A percentile compares a stretch with the other conserved stretches of the same genome.
phyloP scores from a whole-genome alignment of 2,888 invertebrate genomes.

The Incurvaria masculella region DNA sequence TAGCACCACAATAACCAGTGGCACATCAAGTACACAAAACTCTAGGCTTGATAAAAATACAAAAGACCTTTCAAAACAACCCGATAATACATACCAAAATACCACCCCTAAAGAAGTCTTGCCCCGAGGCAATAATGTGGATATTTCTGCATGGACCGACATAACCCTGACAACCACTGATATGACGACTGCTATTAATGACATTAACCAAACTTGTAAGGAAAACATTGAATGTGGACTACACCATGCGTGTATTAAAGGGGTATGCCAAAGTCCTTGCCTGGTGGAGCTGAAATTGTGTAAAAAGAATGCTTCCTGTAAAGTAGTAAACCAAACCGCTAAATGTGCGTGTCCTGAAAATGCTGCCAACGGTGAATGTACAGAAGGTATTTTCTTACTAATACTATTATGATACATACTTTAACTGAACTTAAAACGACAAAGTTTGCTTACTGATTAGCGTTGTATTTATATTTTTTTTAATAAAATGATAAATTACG shows the following conservation, averaged over 20 bases:
- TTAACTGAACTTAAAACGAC: too few species aligned
- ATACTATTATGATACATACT: too few species aligned
- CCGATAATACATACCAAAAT: neutral
- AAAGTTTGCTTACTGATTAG: conserved; percentile 1
- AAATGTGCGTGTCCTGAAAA: conserved; percentile 61
- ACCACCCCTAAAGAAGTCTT: conserved; percentile 29
- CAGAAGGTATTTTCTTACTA: conserved; percentile 54
- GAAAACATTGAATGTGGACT: conserved; percentile 61
- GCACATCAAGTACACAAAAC: neutral
- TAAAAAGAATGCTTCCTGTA: conserved; percentile 60
- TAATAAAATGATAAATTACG: conserved; percentile 4
- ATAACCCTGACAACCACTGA: conserved; percentile 30
- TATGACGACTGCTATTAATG: conserved; percentile 37
- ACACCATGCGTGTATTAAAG: conserved; percentile 61
- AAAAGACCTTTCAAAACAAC: neutral
- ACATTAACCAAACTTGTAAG: conserved; percentile 51
- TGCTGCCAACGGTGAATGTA: conserved; percentile 58
- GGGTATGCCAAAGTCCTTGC: conserved; percentile 65
- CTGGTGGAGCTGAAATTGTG: conserved; percentile 45
- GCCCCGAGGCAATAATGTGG: conserved; percentile 41
- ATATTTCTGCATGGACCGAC: conserved; percentile 48
- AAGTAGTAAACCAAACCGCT: conserved; percentile 60
- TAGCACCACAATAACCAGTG: neutral
- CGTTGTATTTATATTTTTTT: conserved; percentile 7
- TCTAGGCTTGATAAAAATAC: neutral